Evolutionary conservation across 2,888 invertebrate genomes (phyloP).

Genomic region (Iphiclides podalirius): DNA sequence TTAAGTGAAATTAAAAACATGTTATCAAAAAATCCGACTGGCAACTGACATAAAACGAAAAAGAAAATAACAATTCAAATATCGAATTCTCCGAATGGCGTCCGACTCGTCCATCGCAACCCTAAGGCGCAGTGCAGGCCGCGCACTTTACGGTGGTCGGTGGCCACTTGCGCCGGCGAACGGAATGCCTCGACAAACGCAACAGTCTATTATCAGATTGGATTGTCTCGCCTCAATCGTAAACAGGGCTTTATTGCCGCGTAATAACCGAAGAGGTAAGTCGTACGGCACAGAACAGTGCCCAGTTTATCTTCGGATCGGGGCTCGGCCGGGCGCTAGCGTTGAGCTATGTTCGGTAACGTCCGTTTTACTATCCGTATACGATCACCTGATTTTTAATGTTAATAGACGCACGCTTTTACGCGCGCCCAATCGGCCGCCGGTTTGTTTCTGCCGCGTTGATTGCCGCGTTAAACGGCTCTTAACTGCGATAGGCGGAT

Average conservation of each 20-base stretch:
- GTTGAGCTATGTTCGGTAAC: constrained; percentile 41
- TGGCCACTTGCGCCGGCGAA: constrained; percentile 38
- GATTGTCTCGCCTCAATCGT: constrained; percentile 48
- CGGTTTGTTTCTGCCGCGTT: neutral
- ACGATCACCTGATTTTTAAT: constrained; percentile 12
- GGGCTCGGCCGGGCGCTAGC: constrained; percentile 30
- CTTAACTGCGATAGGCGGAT: neutral
- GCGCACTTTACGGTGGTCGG: constrained; percentile 20
- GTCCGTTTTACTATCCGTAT: constrained; percentile 26
- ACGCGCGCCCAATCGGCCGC: neutral
- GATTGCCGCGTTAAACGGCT: neutral
- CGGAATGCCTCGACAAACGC: constrained; percentile 60
- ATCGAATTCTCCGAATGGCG: too few relatives aligned
- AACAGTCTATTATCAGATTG: constrained; percentile 57
- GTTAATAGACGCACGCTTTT: constrained; percentile 3
- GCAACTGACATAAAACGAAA: too few relatives aligned
- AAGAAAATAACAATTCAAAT: too few relatives aligned
- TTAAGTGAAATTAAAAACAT: too few relatives aligned
- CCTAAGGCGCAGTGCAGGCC: constrained; percentile 31
- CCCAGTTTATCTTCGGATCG: constrained; percentile 65
- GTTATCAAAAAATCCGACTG: too few relatives aligned
- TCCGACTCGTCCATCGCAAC: too few relatives aligned
- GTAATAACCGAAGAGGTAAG: constrained; percentile 57
- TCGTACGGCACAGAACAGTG: too few relatives aligned
- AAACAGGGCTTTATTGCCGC: constrained; percentile 59